These are phyloP conservation scores for Patella depressa DNA, from an alignment of 2,888 invertebrate species.

Conservation along the genomic window DNA sequence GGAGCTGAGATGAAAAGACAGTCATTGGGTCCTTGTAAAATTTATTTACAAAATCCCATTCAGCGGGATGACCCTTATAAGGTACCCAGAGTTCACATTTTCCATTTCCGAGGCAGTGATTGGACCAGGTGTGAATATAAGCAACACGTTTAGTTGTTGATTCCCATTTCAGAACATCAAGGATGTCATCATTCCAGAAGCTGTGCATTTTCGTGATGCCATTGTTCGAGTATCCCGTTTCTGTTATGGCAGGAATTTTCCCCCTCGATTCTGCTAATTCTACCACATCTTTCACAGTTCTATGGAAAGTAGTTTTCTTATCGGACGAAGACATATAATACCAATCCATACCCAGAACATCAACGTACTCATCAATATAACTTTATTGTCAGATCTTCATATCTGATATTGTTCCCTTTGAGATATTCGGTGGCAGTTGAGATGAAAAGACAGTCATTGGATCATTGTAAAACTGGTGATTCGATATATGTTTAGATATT, in stretches of 20 bases:
- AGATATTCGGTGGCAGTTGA: neutral
- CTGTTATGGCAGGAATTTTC: conserved; percentile 41
- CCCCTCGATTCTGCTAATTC: conserved; percentile 28
- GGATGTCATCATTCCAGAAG: conserved; percentile 36
- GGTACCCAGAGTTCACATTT: conserved; percentile 20
- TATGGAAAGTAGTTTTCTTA: conserved; percentile 15
- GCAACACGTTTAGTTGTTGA: conserved; percentile 24
- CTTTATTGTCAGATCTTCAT: no score
- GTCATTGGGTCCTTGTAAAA: conserved; percentile 31
- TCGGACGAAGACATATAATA: conserved; percentile 26
- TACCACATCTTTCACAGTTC: conserved; percentile 22
- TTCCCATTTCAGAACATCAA: conserved; percentile 26
- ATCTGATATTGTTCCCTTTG: no score
- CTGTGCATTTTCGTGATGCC: conserved; percentile 27
- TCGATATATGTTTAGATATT: no score
- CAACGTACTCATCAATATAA: conserved; percentile 32
- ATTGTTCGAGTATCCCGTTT: conserved; percentile 30
- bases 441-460: conserved; percentile 25
- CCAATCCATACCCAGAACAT: conserved; percentile 35
- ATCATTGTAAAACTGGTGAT: conserved; percentile 24
- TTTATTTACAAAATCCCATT: conserved; percentile 21
- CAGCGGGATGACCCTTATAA: conserved; percentile 31
- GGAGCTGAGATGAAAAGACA: conserved; percentile 20
- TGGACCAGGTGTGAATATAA: conserved; percentile 36
- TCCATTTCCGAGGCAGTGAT: conserved; percentile 24